Evolutionary conservation across 2,113 vertebrate genomes (phyloP), one percentile per base, ranked within the genome.

Genomic region (Protobothrops flavoviridis): DNA sequence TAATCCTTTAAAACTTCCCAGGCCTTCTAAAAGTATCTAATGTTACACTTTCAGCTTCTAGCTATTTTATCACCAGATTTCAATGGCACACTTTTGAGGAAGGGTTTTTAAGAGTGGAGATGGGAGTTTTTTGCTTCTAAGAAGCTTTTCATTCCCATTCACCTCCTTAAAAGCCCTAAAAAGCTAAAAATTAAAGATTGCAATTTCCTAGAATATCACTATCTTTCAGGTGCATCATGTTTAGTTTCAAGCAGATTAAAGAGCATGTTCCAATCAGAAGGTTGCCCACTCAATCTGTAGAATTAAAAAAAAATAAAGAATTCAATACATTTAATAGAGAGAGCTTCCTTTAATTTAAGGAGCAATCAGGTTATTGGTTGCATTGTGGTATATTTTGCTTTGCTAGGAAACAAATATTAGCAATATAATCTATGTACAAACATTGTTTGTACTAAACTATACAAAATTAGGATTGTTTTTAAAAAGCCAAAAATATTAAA

Each of bases 391-490:
- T 45, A 50, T 74, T 20, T 61, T 21, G 43, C 26, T 87, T 92
- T 64, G 11, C n/a, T 87, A 45, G 57, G 45, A 39, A 52, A 93
- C 55, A 89, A 21, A 52, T 94, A 87, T 74, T 91, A 74, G 86
- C 2, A 17, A 69, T 92, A 91, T 5, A 90, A 64, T 74, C 6
- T 69, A 17, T 91, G 74, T 1, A 2, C 1, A 89, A 91, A 48
- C 12, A 57, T 90, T 93, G 56, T 26, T 81, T 53, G 26, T 12
- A 91, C 91, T 92, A 26, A 29, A 85, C 87, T 88, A 64, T 43
- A 64, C 61, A 69, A 33, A 69, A 33, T 2, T 26, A 91, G 43
- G 21, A 24, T 43, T 39, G 33, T 81, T 87, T 48, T 50, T 29
- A 55, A 87, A 29, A 3, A 45, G 74, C n/a, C 91, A 59, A 21